These are phyloP conservation scores for Myotis davidii DNA, from an alignment of 2,113 vertebrate genomes.

Conservation along the genomic window DNA sequence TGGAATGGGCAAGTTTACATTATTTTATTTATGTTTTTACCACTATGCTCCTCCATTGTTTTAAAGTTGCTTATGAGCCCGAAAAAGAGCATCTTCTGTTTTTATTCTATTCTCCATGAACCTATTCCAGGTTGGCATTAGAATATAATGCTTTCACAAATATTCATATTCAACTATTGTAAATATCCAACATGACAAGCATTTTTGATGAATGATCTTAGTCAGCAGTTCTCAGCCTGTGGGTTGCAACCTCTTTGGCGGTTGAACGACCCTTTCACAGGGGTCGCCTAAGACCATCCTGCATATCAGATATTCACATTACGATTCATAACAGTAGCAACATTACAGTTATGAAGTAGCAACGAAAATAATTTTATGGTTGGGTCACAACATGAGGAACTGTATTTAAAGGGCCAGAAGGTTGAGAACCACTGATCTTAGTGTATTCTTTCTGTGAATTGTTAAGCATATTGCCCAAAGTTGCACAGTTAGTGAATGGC, in stretches of 20 bases:
- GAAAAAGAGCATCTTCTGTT: background rate
- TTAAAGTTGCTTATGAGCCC: background rate
- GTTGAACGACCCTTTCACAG: no score
- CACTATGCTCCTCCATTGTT: background rate
- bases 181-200: background rate
- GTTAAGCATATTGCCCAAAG: background rate
- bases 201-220: constrained; percentile 9
- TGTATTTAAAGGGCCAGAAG: no score
- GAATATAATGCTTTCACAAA: constrained; percentile 30
- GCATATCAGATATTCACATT: no score
- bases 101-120: background rate
- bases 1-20: background rate
- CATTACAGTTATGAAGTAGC: no score
- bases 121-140: background rate
- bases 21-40: constrained; percentile 51
- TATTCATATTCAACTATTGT: constrained; percentile 8
- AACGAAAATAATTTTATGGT: no score
- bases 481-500: background rate
- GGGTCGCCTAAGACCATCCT: no score
- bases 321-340: no score
- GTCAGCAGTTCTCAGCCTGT: background rate
- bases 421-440: background rate
- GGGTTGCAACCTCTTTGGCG: no score
- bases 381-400: no score
- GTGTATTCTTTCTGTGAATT: constrained; percentile 26